Base-by-base conservation (phyloP, 2,797 vertebrate genomes). In the Rhinogobio ventralis region DNA sequence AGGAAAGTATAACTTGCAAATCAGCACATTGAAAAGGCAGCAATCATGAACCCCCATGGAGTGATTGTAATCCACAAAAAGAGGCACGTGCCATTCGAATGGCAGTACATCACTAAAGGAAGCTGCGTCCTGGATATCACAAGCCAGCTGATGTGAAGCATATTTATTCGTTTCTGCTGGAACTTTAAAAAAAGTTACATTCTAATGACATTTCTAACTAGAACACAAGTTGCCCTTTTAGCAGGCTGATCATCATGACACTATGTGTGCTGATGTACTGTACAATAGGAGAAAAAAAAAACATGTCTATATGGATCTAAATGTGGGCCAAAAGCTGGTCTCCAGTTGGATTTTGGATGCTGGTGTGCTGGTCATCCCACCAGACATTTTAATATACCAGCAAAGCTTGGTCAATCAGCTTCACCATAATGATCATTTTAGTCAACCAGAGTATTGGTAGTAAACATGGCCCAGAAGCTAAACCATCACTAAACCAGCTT, bases 11-110 rank as follows among this genome's bases (percentile, higher is more conserved):
- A 74, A 51, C 72, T 53, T 51, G 72, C 28, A 55, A 62, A 60
- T 23, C 28, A 30, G 57, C 3, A 25, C 20, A 60, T 23, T 83
- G 79, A 90, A 86, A 80, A 90, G 74, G 80, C 66, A 69, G 82
- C 23, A 85, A 88, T 86, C 84, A 85, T 23, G 64, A 81, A 49
- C 82, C 45, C 81, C 66, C 23, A 46, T 66, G 25, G 75, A 72
- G 81, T 86, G 82, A 86, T 66, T 83, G 75, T 36, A 39, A 42
- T 79, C 53, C 14, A 45, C 13, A 51, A 81, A 82, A 78, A 77
- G 64, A 30, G 28, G 46, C 20, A 53, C 2, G 10, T 74, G 66
- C 69, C 33, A 67, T 67, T 28, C 28, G 19, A 81, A 86, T 71
- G 46, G 64, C 68, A 79, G 13, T 75, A 71, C 46, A 60, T 57